phyloP scores from a whole-genome alignment of 2,888 invertebrate genomes.

The Tiliacea aurago region DNA sequence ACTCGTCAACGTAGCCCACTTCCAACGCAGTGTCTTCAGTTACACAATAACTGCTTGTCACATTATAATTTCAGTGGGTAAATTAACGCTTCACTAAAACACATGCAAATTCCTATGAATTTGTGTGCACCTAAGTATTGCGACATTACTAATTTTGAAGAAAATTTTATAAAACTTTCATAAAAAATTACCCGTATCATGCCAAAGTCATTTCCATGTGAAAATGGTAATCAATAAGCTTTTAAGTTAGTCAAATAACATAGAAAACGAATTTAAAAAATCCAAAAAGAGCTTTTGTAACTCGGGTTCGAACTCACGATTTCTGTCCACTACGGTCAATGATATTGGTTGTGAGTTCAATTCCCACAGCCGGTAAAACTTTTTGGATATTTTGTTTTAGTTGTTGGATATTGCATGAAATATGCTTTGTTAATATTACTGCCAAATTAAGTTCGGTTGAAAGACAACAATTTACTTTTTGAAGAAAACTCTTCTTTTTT shows the following conservation, averaged over 20 bases:
- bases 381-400: conserved; percentile 37
- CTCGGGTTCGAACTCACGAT: conserved; percentile 36
- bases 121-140: conserved; percentile 84
- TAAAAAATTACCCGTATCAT: background rate
- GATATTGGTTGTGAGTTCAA: conserved; percentile 39
- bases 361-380: conserved; percentile 17
- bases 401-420: background rate
- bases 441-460: background rate
- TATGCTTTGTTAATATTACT: background rate
- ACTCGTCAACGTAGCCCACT: conserved; percentile 68
- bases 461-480: background rate
- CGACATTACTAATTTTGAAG: conserved; percentile 69
- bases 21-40: conserved; percentile 80
- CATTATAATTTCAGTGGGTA: conserved; percentile 75
- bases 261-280: background rate
- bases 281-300: conserved; percentile 39
- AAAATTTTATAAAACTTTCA: background rate
- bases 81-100: conserved; percentile 81
- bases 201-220: no score
- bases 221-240: background rate
- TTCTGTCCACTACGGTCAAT: background rate
- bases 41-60: conserved; percentile 69
- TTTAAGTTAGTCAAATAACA: background rate
- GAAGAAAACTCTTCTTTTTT: no score
- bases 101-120: conserved; percentile 78